These are phyloP conservation scores for Philereme transversata DNA, from an alignment of 2,888 invertebrate species.

Conservation along the genomic window DNA sequence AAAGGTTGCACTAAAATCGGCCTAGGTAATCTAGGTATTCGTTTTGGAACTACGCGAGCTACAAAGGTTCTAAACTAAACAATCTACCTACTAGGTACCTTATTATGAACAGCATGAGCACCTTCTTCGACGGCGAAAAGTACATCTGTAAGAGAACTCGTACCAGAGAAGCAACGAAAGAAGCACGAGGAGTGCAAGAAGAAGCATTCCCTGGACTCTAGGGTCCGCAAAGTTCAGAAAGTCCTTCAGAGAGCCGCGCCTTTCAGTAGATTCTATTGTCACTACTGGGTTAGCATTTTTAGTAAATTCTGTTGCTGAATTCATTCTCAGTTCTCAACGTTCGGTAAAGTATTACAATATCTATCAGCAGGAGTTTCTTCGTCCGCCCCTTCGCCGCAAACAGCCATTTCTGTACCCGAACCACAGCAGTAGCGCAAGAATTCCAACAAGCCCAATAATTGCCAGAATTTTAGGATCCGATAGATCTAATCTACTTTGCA, in stretches of 20 bases:
- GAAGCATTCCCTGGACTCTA: conserved; percentile 52
- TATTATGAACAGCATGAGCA: conserved; percentile 43
- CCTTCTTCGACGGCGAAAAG: conserved; percentile 44
- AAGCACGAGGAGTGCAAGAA: conserved; percentile 52
- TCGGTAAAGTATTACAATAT: neutral
- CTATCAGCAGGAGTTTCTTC: conserved; percentile 12
- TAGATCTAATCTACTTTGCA: conserved; percentile 10
- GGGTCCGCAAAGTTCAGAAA: conserved; percentile 42
- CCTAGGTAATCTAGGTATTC: too few relatives aligned
- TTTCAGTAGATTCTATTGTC: neutral
- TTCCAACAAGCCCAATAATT: conserved; percentile 17
- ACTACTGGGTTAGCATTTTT: neutral
- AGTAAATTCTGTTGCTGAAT: neutral
- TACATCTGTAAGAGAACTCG: conserved; percentile 54
- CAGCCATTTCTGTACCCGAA: conserved; percentile 20
- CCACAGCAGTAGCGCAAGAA: conserved; percentile 20
- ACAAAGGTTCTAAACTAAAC: too few relatives aligned
- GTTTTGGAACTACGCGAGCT: too few relatives aligned
- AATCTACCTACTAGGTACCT: neutral
- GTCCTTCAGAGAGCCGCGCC: conserved; percentile 1
- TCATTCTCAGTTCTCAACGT: neutral
- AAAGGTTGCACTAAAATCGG: too few relatives aligned
- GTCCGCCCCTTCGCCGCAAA: conserved; percentile 9
- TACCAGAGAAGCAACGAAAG: conserved; percentile 56
- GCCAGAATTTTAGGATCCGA: conserved; percentile 17